phyloP scores from a whole-genome alignment of 2,797 vertebrate species.

The Mycteria americana region DNA sequence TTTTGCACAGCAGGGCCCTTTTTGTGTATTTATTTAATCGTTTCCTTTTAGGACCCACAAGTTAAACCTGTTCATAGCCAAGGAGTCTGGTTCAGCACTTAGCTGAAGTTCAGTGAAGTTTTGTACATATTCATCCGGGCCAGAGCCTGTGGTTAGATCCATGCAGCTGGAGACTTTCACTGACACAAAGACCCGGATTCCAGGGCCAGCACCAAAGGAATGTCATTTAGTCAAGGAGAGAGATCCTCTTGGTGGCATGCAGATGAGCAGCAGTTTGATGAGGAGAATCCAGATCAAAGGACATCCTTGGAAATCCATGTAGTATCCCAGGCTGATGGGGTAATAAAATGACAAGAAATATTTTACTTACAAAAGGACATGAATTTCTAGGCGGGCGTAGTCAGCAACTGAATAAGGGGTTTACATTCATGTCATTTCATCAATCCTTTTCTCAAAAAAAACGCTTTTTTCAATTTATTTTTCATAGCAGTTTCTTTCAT shows the following conservation, averaged over 20 bases:
- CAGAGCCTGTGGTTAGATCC: background rate
- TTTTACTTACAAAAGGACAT: background rate
- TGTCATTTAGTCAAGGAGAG: background rate
- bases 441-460: background rate
- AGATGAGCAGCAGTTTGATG: background rate
- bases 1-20: background rate
- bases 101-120: background rate
- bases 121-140: fast-evolving
- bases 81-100: background rate
- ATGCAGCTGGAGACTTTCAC: background rate
- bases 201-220: background rate
- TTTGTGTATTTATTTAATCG: background rate
- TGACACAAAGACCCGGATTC: background rate
- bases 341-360: background rate
- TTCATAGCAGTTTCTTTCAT: background rate
- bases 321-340: background rate
- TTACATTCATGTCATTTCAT: background rate
- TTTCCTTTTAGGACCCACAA: background rate
- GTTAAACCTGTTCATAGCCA: background rate
- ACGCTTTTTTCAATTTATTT: background rate
- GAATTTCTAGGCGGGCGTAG: background rate
- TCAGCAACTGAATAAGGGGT: background rate
- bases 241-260: background rate
- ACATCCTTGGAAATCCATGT: background rate
- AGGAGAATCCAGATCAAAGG: background rate